Evolutionary conservation across 2,797 vertebrate species (phyloP).

Genomic region (Halcyon badia): DNA sequence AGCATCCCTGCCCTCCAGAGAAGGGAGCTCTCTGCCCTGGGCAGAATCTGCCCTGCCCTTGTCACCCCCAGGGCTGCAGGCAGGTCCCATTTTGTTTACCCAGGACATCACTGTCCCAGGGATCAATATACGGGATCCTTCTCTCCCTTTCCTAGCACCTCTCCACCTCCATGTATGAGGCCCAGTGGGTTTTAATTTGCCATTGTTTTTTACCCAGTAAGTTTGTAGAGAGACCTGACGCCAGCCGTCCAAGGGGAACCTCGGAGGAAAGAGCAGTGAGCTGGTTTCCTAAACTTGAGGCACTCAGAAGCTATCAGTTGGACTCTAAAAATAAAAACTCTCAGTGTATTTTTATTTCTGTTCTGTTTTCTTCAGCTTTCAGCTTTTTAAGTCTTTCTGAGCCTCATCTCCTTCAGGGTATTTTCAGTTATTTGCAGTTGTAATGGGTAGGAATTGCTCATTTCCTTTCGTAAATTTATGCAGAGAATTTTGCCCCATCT

Average conservation of each 20-base stretch:
- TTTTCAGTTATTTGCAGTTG: slow-evolving; percentile 47
- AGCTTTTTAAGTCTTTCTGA: neutral
- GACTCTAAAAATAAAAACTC: slow-evolving; percentile 43
- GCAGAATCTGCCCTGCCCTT: neutral
- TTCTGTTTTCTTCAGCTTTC: slow-evolving; percentile 35
- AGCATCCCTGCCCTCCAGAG: neutral
- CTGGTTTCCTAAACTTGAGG: neutral
- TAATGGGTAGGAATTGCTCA: neutral
- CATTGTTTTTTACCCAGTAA: neutral
- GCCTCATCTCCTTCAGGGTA: neutral
- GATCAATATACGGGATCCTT: neutral
- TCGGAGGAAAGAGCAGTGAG: neutral
- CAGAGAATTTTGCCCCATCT: neutral
- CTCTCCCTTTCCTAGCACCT: neutral
- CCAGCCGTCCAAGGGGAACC: neutral
- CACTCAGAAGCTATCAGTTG: neutral
- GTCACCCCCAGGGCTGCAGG: neutral
- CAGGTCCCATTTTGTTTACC: neutral
- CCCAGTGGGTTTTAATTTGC: neutral
- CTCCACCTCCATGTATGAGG: neutral
- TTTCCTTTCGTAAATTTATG: neutral
- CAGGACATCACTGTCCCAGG: neutral
- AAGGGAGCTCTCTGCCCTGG: neutral
- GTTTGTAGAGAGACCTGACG: neutral
- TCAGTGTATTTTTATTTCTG: slow-evolving; percentile 37